These are phyloP conservation scores for Petrophora chlorosata DNA, from an alignment of 2,888 invertebrate genomes.

Conservation along the genomic window DNA sequence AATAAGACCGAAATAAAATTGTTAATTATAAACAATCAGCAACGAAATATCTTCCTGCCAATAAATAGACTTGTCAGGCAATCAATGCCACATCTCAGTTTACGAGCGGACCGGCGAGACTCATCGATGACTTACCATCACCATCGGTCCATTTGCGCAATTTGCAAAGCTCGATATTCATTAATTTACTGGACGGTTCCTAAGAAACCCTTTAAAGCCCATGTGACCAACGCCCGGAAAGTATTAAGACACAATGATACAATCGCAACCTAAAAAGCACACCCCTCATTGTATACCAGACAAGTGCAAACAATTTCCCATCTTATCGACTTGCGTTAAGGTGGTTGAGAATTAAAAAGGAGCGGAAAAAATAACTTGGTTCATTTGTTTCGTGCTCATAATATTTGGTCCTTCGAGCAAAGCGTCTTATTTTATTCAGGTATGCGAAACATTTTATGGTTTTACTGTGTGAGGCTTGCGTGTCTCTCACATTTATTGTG, in stretches of 20 bases:
- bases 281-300: slow-evolving; percentile 22
- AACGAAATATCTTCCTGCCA: not conserved
- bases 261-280: slow-evolving; percentile 40
- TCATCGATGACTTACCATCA: slow-evolving; percentile 49
- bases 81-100: slow-evolving; percentile 46
- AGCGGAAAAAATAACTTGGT: slow-evolving; percentile 48
- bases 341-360: slow-evolving; percentile 30
- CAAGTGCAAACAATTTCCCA: slow-evolving; percentile 30
- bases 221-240: slow-evolving; percentile 53
- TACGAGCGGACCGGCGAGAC: slow-evolving; percentile 53
- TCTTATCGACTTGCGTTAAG: slow-evolving; percentile 38
- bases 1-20: too few species aligned
- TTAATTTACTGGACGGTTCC: slow-evolving; percentile 72
- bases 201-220: slow-evolving; percentile 60
- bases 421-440: slow-evolving; percentile 61
- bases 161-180: slow-evolving; percentile 59
- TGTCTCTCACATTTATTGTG: slow-evolving; percentile 51
- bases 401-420: slow-evolving; percentile 51
- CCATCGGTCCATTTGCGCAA: slow-evolving; percentile 49
- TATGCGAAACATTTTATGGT: slow-evolving; percentile 64
- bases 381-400: slow-evolving; percentile 56
- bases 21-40: not conserved
- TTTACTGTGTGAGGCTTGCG: slow-evolving; percentile 58
- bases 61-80: slow-evolving; percentile 19
- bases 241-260: slow-evolving; percentile 43